phyloP scores from a whole-genome alignment of 2,113 vertebrate genomes.

The Sphaerodactylus townsendi region DNA sequence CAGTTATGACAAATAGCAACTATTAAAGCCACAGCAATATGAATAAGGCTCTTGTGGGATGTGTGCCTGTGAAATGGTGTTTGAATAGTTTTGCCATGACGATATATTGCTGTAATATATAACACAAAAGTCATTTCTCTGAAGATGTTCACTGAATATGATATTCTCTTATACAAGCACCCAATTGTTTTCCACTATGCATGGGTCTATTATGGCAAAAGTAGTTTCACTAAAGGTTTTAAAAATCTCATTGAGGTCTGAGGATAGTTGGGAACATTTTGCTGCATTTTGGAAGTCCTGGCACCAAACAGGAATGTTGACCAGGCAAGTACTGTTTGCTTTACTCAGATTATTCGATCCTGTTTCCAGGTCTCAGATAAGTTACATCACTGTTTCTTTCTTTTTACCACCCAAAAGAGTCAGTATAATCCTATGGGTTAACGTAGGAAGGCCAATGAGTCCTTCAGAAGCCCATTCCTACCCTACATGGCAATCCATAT shows the following conservation, averaged over 20 bases:
- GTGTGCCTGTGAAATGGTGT: conserved; percentile 27
- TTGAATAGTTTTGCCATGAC: conserved; percentile 22
- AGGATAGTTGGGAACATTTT: not conserved
- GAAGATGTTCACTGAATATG: not conserved
- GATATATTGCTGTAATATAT: conserved; percentile 34
- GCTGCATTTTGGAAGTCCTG: too few relatives aligned
- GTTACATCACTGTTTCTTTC: too few relatives aligned
- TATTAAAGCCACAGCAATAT: conserved; percentile 21
- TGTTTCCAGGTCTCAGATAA: too few relatives aligned
- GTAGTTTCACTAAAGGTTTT: not conserved
- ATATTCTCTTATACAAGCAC: conserved; percentile 3
- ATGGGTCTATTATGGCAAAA: not conserved
- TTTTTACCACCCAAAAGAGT: too few relatives aligned
- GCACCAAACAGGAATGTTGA: too few relatives aligned
- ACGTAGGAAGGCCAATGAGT: too few relatives aligned
- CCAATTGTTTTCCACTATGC: conserved; percentile 13
- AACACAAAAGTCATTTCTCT: conserved; percentile 36
- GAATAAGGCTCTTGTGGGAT: conserved; percentile 28
- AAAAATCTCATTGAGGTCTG: not conserved
- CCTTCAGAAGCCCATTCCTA: too few relatives aligned
- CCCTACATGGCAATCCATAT: too few relatives aligned
- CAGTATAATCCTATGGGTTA: too few relatives aligned
- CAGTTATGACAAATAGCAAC: conserved; percentile 21
- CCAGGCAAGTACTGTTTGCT: too few relatives aligned
- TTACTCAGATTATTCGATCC: too few relatives aligned